Conservation (phyloP, 2,113 vertebrate species). For the Holacanthus passer region DNA sequence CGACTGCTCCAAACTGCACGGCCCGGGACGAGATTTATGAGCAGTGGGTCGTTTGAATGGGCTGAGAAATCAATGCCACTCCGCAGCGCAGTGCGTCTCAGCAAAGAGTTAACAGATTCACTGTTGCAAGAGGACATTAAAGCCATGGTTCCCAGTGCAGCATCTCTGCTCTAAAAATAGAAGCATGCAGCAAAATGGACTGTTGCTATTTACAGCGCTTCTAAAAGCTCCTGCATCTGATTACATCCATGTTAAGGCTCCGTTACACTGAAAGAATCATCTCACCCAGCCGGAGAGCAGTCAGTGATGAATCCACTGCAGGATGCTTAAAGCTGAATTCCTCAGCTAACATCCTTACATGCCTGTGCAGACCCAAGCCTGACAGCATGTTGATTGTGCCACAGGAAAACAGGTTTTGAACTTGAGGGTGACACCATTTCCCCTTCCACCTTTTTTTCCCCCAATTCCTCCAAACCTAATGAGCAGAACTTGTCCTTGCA, state of each 20-base stretch:
- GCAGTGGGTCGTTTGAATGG: slow-evolving; percentile 17
- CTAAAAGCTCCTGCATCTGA: slow-evolving; percentile 58
- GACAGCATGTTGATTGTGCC: slow-evolving; percentile 34
- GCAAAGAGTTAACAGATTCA: slow-evolving; percentile 74
- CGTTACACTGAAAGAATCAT: background rate
- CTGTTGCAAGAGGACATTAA: slow-evolving; percentile 78
- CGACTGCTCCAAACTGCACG: slow-evolving; percentile 11
- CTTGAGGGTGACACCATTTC: slow-evolving; percentile 29
- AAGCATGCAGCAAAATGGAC: slow-evolving; percentile 83
- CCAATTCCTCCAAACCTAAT: background rate
- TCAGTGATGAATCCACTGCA: background rate
- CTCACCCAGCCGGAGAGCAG: slow-evolving; percentile 26
- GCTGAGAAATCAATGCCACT: slow-evolving; percentile 62
- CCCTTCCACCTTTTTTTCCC: background rate
- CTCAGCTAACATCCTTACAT: slow-evolving; percentile 39
- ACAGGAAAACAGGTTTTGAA: slow-evolving; percentile 28
- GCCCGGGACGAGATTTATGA: slow-evolving; percentile 60
- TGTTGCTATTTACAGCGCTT: slow-evolving; percentile 81
- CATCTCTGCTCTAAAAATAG: slow-evolving; percentile 85
- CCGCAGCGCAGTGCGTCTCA: slow-evolving; percentile 65
- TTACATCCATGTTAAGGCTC: slow-evolving; percentile 46
- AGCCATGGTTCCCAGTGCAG: slow-evolving; percentile 79
- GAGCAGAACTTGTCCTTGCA: slow-evolving; percentile 60
- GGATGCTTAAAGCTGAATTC: slow-evolving; percentile 21
- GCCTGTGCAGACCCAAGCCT: slow-evolving; percentile 35